phyloP scores from a whole-genome alignment of 2,888 invertebrate genomes.

The Nasonovia ribisnigri region DNA sequence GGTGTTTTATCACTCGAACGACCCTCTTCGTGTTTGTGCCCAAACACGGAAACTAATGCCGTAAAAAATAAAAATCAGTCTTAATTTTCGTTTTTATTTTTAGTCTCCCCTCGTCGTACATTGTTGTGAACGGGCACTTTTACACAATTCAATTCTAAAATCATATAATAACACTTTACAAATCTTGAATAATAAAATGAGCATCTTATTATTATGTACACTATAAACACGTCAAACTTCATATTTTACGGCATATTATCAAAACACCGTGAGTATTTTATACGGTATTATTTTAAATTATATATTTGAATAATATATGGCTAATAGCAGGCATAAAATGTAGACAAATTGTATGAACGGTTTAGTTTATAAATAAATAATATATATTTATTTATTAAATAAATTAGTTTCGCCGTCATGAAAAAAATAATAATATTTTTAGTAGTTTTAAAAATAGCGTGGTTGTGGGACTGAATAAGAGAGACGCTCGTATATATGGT shows the following conservation, averaged over 20 bases:
- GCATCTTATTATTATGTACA: background rate
- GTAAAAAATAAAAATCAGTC: slow-evolving; percentile 21
- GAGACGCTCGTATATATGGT: background rate
- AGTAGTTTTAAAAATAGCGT: slow-evolving; percentile 10
- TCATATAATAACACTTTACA: background rate
- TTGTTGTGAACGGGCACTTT: background rate
- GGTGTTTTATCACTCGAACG: slow-evolving; percentile 48
- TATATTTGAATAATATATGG: background rate
- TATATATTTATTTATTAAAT: too few species aligned
- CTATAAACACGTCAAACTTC: slow-evolving; percentile 9
- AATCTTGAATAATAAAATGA: slow-evolving; percentile 8
- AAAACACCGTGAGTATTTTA: background rate
- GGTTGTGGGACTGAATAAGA: background rate
- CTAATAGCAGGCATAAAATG: background rate
- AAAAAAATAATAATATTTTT: background rate
- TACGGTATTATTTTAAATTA: background rate
- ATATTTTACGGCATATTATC: slow-evolving; percentile 13
- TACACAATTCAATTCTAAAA: background rate
- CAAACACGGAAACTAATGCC: slow-evolving; percentile 26
- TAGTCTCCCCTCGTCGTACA: background rate
- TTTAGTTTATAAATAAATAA: too few species aligned
- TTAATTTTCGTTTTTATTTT: slow-evolving; percentile 22
- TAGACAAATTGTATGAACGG: background rate
- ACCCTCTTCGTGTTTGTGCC: slow-evolving; percentile 31
- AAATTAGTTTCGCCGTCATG: background rate